phyloP scores from a whole-genome alignment of 30 jellyfish, hydroid and myxozoan species.

The Cassiopea andromeda region DNA sequence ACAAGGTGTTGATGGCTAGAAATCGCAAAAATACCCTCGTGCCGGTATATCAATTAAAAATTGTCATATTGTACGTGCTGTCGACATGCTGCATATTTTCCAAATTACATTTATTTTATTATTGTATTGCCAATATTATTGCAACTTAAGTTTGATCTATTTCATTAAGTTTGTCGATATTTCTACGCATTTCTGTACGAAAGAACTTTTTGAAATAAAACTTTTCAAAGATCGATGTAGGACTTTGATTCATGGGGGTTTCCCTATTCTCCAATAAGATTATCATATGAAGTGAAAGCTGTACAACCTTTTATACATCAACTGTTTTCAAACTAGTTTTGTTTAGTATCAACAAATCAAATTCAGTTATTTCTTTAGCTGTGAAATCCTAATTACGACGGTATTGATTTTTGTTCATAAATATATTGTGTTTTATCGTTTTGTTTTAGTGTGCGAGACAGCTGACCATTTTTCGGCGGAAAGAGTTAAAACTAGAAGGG shows the following conservation, averaged over 20 bases:
- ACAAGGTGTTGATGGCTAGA: not conserved
- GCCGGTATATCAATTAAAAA: not conserved
- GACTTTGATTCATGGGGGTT: constrained; percentile 25
- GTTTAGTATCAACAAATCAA: too few species aligned
- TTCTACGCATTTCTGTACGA: not conserved
- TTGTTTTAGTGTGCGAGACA: not conserved
- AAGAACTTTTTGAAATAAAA: not conserved
- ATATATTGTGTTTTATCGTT: not conserved
- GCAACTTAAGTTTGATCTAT: not conserved
- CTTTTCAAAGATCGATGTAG: not conserved
- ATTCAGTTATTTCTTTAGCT: too few species aligned
- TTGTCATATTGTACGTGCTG: not conserved
- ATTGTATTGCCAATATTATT: not conserved
- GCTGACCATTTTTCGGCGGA: constrained; percentile 10
- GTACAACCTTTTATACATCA: too few species aligned
- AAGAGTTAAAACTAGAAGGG: constrained; percentile 51
- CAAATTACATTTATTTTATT: too few species aligned
- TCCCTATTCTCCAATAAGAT: constrained; percentile 26
- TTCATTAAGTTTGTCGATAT: not conserved
- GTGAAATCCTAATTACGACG: too few species aligned
- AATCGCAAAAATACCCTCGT: not conserved
- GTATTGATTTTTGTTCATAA: too few species aligned
- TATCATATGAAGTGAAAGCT: not conserved
- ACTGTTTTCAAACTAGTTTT: too few species aligned
- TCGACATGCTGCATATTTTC: not conserved